phyloP scores from a whole-genome alignment of 2,797 vertebrate species.

The Helarctos malayanus region DNA sequence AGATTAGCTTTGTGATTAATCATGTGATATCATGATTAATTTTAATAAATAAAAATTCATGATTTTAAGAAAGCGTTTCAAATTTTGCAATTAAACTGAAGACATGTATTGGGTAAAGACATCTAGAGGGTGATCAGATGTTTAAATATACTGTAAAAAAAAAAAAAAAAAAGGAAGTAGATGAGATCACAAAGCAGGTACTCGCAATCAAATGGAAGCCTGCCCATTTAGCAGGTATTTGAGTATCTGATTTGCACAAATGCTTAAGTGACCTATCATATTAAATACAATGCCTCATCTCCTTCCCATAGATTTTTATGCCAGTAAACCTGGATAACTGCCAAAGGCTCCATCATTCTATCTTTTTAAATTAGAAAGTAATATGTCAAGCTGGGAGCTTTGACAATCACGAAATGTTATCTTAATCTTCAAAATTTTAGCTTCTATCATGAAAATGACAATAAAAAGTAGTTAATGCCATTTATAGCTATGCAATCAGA shows the following conservation, averaged over 20 bases:
- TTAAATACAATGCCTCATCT: conserved; percentile 63
- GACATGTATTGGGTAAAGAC: background rate
- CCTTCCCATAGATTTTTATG: conserved; percentile 21
- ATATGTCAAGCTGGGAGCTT: conserved; percentile 54
- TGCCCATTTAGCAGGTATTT: conserved; percentile 66
- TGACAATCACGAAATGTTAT: conserved; percentile 25
- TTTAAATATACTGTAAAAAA: conserved; percentile 60
- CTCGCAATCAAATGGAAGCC: conserved; percentile 9
- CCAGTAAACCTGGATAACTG: conserved; percentile 61
- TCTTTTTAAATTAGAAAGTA: conserved; percentile 65
- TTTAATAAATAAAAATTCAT: conserved; percentile 60
- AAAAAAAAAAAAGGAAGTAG: conserved; percentile 41
- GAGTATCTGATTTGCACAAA: conserved; percentile 42
- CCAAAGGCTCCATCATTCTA: background rate
- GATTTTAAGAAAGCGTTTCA: conserved; percentile 63
- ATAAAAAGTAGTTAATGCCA: conserved; percentile 21
- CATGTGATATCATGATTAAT: conserved; percentile 31
- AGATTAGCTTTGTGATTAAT: conserved; percentile 48
- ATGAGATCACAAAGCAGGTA: conserved; percentile 29
- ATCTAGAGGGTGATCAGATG: conserved; percentile 23
- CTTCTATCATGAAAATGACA: conserved; percentile 56
- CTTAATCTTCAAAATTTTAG: conserved; percentile 47
- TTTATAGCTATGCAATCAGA: background rate
- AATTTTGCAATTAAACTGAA: conserved; percentile 56
- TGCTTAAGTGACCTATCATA: conserved; percentile 65